Conservation (phyloP, 2,888 invertebrate species). For the Lathronympha strigana region DNA sequence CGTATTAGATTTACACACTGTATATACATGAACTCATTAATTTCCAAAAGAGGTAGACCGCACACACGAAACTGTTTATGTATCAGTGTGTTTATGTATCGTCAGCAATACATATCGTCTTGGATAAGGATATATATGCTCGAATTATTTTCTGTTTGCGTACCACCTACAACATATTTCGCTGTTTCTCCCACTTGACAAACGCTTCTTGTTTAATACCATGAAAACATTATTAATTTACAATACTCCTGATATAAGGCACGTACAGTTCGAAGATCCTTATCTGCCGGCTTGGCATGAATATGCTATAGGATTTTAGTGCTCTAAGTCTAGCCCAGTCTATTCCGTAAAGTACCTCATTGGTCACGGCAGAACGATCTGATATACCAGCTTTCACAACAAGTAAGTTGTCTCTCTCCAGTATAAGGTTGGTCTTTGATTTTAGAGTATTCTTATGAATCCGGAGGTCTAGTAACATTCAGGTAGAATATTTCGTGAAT, state of each 20-base stretch:
- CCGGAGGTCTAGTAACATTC: background rate
- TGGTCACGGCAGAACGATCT: conserved; percentile 38
- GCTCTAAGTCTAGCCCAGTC: conserved; percentile 28
- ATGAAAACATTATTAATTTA: background rate
- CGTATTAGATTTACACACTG: no score
- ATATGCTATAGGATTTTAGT: conserved; percentile 39
- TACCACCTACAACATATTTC: background rate
- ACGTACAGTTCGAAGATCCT: conserved; percentile 18
- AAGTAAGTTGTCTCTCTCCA: background rate
- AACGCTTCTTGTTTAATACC: background rate
- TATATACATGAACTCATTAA: no score
- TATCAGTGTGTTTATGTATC: no score
- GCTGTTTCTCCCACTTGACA: background rate
- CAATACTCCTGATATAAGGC: conserved; percentile 8
- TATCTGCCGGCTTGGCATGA: conserved; percentile 37
- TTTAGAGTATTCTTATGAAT: background rate
- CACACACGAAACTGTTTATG: no score
- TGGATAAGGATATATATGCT: background rate
- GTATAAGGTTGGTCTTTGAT: background rate
- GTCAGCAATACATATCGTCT: no score
- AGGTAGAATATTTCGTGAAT: background rate
- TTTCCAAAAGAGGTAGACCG: no score
- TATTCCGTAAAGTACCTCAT: conserved; percentile 39
- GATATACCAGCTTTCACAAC: conserved; percentile 23
- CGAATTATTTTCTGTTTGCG: background rate